A percentile compares a stretch with the other conserved stretches of the same genome.
Conservation (phyloP, 2,797 vertebrate genomes). For the Florisuga fusca region DNA sequence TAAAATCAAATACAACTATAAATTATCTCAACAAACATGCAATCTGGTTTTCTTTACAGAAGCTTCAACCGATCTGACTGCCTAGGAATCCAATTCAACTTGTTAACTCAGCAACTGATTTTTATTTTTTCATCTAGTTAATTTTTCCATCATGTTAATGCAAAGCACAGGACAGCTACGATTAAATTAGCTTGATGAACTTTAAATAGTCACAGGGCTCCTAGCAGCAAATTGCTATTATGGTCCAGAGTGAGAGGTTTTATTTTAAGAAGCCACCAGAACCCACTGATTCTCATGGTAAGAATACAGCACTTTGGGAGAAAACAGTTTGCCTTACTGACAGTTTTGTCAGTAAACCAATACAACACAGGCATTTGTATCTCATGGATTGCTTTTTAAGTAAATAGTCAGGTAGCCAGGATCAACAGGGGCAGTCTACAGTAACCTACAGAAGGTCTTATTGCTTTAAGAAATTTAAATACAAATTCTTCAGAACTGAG, state of each 20-base stretch:
- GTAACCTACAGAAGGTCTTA: background rate
- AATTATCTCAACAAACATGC: background rate
- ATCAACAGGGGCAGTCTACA: background rate
- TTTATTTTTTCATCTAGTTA: background rate
- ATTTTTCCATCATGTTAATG: background rate
- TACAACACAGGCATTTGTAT: background rate
- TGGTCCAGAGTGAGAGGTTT: background rate
- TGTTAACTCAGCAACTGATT: background rate
- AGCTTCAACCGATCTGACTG: background rate
- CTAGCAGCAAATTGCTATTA: background rate
- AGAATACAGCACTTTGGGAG: background rate
- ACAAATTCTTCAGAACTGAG: background rate
- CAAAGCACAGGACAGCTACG: background rate
- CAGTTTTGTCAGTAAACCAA: background rate
- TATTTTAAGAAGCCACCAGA: background rate
- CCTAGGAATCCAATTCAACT: background rate
- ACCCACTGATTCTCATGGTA: background rate
- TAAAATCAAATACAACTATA: background rate
- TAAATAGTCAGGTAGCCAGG: background rate
- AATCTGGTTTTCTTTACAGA: background rate
- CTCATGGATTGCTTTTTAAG: background rate
- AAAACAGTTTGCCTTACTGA: background rate
- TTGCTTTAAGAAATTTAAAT: background rate
- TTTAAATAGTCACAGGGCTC: background rate
- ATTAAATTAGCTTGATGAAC: background rate